phyloP scores from a whole-genome alignment of 1,140 invertebrate genomes.

The Aphaenogaster rudis region DNA sequence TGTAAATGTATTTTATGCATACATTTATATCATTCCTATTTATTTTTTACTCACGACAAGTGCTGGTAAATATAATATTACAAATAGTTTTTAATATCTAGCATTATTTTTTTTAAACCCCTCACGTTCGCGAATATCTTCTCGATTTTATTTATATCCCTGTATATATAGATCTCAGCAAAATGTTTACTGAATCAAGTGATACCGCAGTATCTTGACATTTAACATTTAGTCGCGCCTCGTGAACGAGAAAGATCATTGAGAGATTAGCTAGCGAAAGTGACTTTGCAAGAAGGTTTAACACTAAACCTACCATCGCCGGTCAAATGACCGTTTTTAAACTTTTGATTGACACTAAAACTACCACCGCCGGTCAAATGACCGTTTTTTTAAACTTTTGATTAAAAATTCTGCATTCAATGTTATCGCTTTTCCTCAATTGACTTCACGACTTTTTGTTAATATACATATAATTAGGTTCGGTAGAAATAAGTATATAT shows the following conservation, averaged over 20 bases:
- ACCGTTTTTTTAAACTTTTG: no score
- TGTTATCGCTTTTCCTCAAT: no score
- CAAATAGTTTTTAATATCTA: not conserved
- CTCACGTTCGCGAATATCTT: not conserved
- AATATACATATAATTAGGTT: no score
- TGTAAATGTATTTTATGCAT: not conserved
- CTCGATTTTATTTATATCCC: not conserved
- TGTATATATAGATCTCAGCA: not conserved
- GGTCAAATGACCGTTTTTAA: no score
- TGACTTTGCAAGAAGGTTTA: not conserved
- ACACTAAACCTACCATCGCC: no score
- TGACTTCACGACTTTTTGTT: no score
- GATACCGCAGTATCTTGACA: slow-evolving; percentile 2
- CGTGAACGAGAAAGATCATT: not conserved
- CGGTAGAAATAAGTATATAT: no score
- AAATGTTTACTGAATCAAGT: slow-evolving; percentile 9
- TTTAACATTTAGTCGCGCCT: not conserved
- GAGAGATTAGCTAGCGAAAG: not conserved
- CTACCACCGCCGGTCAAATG: no score
- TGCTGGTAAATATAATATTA: not conserved
- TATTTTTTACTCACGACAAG: not conserved
- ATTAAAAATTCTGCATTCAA: no score
- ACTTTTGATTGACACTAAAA: no score
- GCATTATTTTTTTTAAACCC: not conserved
- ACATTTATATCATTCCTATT: not conserved